Base-by-base conservation (phyloP, 1,140 invertebrate genomes). In the Akabosia matsudoensis region DNA sequence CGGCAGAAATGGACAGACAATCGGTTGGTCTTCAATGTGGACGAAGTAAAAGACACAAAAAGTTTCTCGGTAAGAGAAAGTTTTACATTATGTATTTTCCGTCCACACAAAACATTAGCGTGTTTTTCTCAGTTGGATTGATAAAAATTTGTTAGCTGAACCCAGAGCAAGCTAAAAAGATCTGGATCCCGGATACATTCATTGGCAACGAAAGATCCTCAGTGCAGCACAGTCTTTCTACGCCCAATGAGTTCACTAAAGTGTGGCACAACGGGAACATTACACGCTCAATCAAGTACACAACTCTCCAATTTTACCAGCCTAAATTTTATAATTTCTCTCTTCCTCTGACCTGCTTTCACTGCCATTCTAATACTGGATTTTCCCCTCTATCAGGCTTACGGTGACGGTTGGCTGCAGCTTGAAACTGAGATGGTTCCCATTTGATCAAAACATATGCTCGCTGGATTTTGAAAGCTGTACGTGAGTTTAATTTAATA, bases 151-250 rank as follows among this genome's bases (percentile, higher is more conserved):
- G 54, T 56, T 64, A 80, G 79, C 61, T 80, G 18, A 75, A 75
- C 28, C 56, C 71, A 0, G 73, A 74, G 64, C 24, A 74, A 4
- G 34, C 51, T 16, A 75, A 76, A 28, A 75, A 76, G 33, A 10
- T 80, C 0, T 80, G 79, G 79, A 34, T 74, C 13, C 79, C 79
- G 0, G 79, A 80, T 34, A 78, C 76, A 1, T 80, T 80, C 31
- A 24, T 80, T 61, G 74, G 52, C 0, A 80, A 80, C 67, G 76
- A 78, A 52, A 37, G 79, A 28, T 71, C 71, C 22, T 10, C 52
- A 33, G n/a, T 1, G 7, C 30, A 71, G 0, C 74, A 80, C 56
- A 52, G 30, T 4, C 72, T 73, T 1, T 70, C 24, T 3, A 64
- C 33, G 0, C 34, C 24, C 10, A 56, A 78, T 37, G 75, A 78